Evolutionary conservation across 2,888 invertebrate genomes (phyloP).

Genomic region (Apodemia duryi): DNA sequence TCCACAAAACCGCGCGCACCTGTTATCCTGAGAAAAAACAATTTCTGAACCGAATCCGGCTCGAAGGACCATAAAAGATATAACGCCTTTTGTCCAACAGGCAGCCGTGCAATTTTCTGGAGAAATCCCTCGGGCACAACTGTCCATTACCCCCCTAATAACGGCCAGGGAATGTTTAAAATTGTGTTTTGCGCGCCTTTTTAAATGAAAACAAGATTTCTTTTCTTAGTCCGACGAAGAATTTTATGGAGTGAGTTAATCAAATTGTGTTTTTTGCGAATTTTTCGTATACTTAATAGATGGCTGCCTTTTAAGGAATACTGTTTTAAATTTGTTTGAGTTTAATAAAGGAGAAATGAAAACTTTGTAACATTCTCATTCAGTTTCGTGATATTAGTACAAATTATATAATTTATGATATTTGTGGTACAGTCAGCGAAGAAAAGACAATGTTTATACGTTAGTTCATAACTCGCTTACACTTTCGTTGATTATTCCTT

Average conservation of each 20-base stretch:
- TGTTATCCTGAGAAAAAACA: constrained; percentile 44
- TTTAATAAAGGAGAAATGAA: not conserved
- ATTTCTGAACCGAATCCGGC: constrained; percentile 45
- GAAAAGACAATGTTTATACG: too few species aligned
- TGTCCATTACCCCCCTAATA: constrained; percentile 36
- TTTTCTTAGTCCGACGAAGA: constrained; percentile 18
- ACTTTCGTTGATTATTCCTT: too few species aligned
- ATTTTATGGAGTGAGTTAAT: constrained; percentile 4
- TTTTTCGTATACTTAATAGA: not conserved
- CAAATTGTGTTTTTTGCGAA: constrained; percentile 2
- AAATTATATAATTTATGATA: too few species aligned
- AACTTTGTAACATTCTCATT: too few species aligned
- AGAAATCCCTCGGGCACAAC: constrained; percentile 37
- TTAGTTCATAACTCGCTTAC: too few species aligned
- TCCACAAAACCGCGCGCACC: constrained; percentile 33
- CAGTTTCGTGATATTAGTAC: too few species aligned
- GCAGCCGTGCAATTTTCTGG: constrained; percentile 39
- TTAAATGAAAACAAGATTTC: constrained; percentile 40
- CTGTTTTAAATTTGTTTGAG: not conserved
- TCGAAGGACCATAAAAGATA: constrained; percentile 47
- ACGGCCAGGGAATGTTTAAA: constrained; percentile 39
- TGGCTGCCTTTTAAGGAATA: not conserved
- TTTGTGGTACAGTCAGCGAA: too few species aligned
- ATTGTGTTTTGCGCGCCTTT: constrained; percentile 38
- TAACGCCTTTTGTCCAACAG: constrained; percentile 43